Conservation (phyloP, 1,140 invertebrate genomes). For the Glossosoma conforme region DNA sequence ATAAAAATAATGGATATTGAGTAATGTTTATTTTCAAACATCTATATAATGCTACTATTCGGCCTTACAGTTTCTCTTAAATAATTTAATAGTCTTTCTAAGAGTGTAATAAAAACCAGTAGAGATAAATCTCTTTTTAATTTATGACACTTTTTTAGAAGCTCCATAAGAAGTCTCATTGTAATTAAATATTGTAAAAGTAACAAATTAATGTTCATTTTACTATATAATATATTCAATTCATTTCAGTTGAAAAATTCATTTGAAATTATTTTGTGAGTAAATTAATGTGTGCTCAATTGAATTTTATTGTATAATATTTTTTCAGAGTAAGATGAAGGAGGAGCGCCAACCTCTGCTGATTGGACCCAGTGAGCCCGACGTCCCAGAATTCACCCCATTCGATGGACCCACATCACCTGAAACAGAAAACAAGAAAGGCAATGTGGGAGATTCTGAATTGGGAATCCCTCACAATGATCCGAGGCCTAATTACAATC, state of each 20-base stretch:
- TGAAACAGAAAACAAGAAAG: slow-evolving; percentile 2
- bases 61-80: too few relatives aligned
- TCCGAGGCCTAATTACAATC: slow-evolving; percentile 52
- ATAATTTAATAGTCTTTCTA: too few relatives aligned
- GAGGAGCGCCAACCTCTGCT: slow-evolving; percentile 29
- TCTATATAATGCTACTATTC: too few relatives aligned
- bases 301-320: not conserved
- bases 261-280: not conserved
- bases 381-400: slow-evolving; percentile 13
- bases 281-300: too few relatives aligned
- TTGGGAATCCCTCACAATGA: slow-evolving; percentile 4
- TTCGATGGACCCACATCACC: slow-evolving; percentile 13
- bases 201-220: not conserved
- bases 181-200: not conserved
- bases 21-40: too few relatives aligned
- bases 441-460: slow-evolving; percentile 11
- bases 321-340: slow-evolving; percentile 29
- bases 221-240: not conserved
- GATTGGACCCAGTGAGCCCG: slow-evolving; percentile 20
- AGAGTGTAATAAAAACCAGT: too few relatives aligned
- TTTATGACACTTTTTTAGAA: not conserved
- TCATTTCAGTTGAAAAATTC: not conserved
- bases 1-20: too few relatives aligned
- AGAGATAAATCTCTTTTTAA: slow-evolving; percentile 1
- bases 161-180: not conserved